Evolutionary conservation across 2,113 vertebrate species (phyloP).

Genomic region (Paedocypris sp.): DNA sequence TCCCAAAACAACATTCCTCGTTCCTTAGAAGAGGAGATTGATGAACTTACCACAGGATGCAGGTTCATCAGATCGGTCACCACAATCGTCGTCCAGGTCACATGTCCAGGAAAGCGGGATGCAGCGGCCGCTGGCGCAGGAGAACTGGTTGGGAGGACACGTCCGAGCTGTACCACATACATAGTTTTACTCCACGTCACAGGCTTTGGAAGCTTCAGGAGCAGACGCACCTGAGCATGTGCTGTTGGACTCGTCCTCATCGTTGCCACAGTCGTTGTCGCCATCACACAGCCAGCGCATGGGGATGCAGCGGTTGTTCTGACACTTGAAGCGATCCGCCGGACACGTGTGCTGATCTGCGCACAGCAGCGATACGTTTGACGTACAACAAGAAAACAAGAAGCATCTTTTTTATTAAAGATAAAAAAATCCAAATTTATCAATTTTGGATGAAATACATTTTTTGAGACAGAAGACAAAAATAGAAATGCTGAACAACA

Average conservation of each 20-base stretch:
- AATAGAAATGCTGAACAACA: no score
- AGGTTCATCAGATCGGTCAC: constrained; percentile 90
- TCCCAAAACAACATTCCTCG: no score
- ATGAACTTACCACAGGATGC: constrained; percentile 66
- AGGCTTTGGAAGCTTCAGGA: not conserved
- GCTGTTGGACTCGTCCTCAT: constrained; percentile 89
- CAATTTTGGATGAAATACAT: no score
- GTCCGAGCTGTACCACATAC: constrained; percentile 71
- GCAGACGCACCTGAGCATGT: constrained; percentile 78
- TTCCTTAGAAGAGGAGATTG: no score
- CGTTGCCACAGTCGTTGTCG: constrained; percentile 92
- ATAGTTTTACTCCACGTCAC: not conserved
- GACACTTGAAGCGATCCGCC: constrained; percentile 90
- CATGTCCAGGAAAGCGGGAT: constrained; percentile 95
- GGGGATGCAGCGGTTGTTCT: constrained; percentile 96
- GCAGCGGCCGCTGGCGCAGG: constrained; percentile 89
- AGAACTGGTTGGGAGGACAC: constrained; percentile 95
- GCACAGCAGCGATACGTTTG: no score
- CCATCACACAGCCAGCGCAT: constrained; percentile 94
- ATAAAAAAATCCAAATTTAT: no score
- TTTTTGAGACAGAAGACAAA: no score
- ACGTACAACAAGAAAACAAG: not conserved
- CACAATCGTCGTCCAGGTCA: constrained; percentile 93
- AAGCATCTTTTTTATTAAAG: no score
- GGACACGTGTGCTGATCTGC: constrained; percentile 95